Conservation (phyloP, 1,140 invertebrate genomes). For the Pseudomyrmex gracilis region DNA sequence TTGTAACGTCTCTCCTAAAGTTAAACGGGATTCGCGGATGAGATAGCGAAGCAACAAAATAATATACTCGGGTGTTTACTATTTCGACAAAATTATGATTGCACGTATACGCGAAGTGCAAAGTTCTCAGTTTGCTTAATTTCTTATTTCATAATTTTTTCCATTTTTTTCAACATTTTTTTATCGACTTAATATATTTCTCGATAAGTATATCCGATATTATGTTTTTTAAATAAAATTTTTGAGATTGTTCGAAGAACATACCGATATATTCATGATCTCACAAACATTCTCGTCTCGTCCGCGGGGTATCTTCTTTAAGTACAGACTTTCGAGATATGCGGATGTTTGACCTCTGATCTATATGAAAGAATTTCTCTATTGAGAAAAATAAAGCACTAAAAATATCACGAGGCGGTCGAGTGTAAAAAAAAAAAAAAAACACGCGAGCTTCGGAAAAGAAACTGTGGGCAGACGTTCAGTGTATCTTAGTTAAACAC, state of each 20-base stretch:
- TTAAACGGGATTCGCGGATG: neutral
- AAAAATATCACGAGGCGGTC: neutral
- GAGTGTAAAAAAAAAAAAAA: slow-evolving; percentile 3
- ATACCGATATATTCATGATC: neutral
- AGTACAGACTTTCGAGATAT: neutral
- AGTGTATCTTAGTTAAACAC: slow-evolving; percentile 31
- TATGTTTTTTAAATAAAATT: neutral
- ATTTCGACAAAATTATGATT: no score
- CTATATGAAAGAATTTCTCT: neutral
- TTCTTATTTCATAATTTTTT: neutral
- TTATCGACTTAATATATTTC: neutral
- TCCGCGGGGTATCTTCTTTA: neutral
- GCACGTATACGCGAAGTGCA: no score
- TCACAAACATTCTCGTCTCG: neutral
- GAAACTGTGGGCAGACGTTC: neutral
- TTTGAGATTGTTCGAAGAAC: neutral
- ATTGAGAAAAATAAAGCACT: neutral
- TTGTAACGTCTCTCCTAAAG: slow-evolving; percentile 6
- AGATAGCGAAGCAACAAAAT: slow-evolving; percentile 1
- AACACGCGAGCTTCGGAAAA: slow-evolving; percentile 2
- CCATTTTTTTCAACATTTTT: no score
- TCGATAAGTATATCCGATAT: neutral
- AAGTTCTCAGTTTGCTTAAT: no score
- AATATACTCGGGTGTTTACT: neutral
- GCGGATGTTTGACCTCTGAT: neutral